Base-by-base conservation (phyloP, 1,140 invertebrate genomes). In the Drosophila asahinai region DNA sequence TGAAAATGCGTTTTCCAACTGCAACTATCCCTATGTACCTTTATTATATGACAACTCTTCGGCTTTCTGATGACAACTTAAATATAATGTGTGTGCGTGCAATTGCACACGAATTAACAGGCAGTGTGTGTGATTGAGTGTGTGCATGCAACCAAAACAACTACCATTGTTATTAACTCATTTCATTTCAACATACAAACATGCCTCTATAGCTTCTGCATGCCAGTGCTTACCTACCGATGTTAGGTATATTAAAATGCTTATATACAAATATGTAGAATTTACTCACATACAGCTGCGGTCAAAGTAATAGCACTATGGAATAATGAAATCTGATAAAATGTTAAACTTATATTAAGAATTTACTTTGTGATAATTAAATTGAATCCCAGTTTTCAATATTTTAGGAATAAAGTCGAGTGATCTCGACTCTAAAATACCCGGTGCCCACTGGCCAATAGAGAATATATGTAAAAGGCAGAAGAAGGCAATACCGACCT, bases 21-120 rank as follows among this genome's bases (percentile, higher is more conserved):
- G 73, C 73, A 78, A 38, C 71, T 78, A 83, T 77, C 83, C 62
- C 60, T 70, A 70, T 75, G 63, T 89, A 87, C 7, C 33, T 14
- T 22, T 57, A 40, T 38, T 38, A 14, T 38, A 86, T 86, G 70
- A 83, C 75, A 84, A 84, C 81, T 75, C 52, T 57, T 4, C 36
- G 54, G 71, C 63, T 42, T 22, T 83, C 48, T 74, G 81, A 89
- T 89, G 84, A 89, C 84, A 87, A 89, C 77, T 89, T 87, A 89
- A 87, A 79, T 79, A 77, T 63, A 57, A 57, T 52, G 45, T 79
- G 43, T 65, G 68, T 78, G 75, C 47, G 54, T 70, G 57, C 64
- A 38, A 33, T 65, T 51, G 59, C 45, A 42, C 48, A 51, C 19
- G 36, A 40, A 47, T 45, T 48, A 30, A 30, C 36, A 38, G 54